Evolutionary conservation across 2,113 vertebrate species (phyloP).

Genomic region (Rhizomys pruinosus): DNA sequence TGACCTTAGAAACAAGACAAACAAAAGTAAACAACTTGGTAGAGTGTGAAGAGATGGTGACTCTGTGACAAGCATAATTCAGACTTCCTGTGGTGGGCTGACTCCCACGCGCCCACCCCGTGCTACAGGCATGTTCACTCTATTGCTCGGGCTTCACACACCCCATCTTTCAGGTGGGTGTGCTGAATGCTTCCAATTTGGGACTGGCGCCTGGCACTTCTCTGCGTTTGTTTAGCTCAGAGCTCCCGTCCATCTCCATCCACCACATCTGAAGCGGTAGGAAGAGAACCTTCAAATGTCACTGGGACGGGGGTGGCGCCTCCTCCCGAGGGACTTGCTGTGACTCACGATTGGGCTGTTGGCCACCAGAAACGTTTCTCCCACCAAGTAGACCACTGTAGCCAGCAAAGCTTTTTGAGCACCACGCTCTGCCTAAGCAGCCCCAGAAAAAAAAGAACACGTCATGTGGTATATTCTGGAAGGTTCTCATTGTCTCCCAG

Average conservation of each 20-base stretch:
- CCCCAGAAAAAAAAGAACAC: background rate
- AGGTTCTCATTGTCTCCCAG: background rate
- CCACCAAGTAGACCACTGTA: background rate
- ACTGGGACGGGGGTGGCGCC: background rate
- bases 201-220: slow-evolving; percentile 57
- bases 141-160: background rate
- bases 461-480: background rate
- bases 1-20: background rate
- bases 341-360: slow-evolving; percentile 35
- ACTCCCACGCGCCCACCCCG: fast-evolving
- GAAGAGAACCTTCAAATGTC: slow-evolving; percentile 16
- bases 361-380: background rate
- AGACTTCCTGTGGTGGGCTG: fast-evolving
- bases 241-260: slow-evolving; percentile 52
- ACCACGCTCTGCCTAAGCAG: background rate
- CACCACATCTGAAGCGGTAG: background rate
- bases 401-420: background rate
- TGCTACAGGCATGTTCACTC: fast-evolving
- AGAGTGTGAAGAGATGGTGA: fast-evolving
- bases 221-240: background rate
- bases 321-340: background rate
- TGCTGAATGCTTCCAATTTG: background rate
- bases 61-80: background rate
- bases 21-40: background rate
- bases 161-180: slow-evolving; percentile 11